Evolutionary conservation across 2,797 vertebrate species (phyloP), one percentile per base, ranked within the genome.

Genomic region (Uromys caudimaculatus): DNA sequence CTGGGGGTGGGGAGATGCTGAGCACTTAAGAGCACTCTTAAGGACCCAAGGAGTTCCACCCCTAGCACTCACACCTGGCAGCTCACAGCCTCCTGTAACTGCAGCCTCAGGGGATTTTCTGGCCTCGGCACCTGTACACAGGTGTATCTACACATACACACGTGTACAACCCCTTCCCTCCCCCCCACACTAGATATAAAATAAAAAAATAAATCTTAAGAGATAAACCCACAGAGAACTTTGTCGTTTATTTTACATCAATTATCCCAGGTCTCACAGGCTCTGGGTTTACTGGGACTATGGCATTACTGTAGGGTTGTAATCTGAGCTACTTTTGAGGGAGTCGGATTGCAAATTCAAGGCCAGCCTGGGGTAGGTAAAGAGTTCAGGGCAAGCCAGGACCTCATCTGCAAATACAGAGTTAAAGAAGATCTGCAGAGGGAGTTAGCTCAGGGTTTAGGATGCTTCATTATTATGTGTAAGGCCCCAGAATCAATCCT

Each of bases 251-350:
- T 64, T 67, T 29, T 32, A 73, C 6, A 32, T 35, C 29, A 84
- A 41, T 0, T 69, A 14, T 8, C 8, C 35, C 0, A 0, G 79
- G 27, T 23, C 0, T 69, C 47, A 76, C 71, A 64, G 58, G 23
- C 41, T 77, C 73, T 64, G 3, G 88, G 19, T 50, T 27, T 27
- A 50, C 21, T 23, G 44, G 7, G 41, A 47, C 19, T 47, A 67
- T 19, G 5, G 17, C 10, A 9, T 24, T 32, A 9, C 52, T 58
- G 2, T 35, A 44, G 52, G 38, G 32, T 27, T 75, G 5, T 76
- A n/a, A 76, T 76, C 2, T 32, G 19, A 60, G 29, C 14, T 73
- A 29, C 13, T 47, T 35, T 4, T 11, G 54, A 58, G 38, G 52
- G 16, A 58, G 38, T 19, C 23, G 38, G 11, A 60, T 17, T 29